Base-by-base conservation (phyloP, 2,113 vertebrate species). In the Typhlomys cinereus region DNA sequence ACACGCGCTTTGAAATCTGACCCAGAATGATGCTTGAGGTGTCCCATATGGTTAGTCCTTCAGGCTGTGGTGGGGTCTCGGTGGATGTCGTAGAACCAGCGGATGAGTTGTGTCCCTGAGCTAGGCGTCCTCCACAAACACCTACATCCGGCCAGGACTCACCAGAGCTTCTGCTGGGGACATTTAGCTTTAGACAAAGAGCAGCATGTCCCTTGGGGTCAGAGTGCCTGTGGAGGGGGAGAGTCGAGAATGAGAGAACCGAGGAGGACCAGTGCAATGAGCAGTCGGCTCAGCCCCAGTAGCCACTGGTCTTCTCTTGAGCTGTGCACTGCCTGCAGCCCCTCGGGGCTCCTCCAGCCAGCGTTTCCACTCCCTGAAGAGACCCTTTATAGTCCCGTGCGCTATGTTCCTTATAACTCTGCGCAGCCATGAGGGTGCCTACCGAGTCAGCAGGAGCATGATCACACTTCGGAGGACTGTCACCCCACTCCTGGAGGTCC, bases 211-310 rank as follows among this genome's bases (percentile, higher is more conserved):
- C n/a, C 34, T 61, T 86, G 27, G 12, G 7, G 15, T 36, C 20
- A 0, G 5, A 13, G 25, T 69, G 39, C 27, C 25, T 57, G 3
- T 2, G 23, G 27, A 46, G 20, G n/a, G 41, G 14, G 67, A 27
- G n/a, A 84, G 10, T 7, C 0, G 0, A 66, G 57, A 50, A 12
- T 25, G 29, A 44, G 78, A 54, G 54, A 44, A 80, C 25, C 27
- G 34, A 11, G 39, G 23, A 25, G 7, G 9, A 7, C 17, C 2
- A 27, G 1, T 3, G 59, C 46, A 34, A 17, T 2, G 7, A 18
- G 27, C 48, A 59, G 34, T 48, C 14, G 1, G 0, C 20, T 29
- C 41, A 62, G 73, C 50, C 41, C 36, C 46, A 29, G 17, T 34
- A 62, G 36, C 41, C 34, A 0, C 36, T 13, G 13, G 4, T 61